Conservation (phyloP, 2,888 invertebrate species). For the Platycheirus rosarum region DNA sequence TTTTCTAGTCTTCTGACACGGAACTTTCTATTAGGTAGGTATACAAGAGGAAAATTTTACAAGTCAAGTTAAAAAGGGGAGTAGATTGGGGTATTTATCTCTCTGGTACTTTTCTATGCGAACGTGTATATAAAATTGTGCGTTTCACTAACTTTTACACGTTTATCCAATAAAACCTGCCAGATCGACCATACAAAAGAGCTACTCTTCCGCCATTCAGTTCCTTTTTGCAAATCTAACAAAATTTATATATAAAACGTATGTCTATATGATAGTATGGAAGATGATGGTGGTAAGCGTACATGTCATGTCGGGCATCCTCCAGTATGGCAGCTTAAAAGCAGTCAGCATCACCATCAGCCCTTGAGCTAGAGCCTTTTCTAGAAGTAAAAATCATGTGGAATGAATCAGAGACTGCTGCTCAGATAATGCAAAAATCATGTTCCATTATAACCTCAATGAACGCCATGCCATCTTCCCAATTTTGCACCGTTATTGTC, state of each 20-base stretch:
- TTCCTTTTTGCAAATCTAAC: constrained; percentile 47
- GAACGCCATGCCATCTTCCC: constrained; percentile 67
- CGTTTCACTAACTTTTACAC: constrained; percentile 72
- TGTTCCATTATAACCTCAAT: constrained; percentile 73
- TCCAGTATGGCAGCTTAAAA: constrained; percentile 46
- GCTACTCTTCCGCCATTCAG: constrained; percentile 14
- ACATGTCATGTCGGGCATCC: constrained; percentile 66
- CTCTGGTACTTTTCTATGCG: not conserved
- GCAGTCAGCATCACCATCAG: constrained; percentile 18
- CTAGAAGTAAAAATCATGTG: constrained; percentile 54
- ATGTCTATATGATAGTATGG: constrained; percentile 48
- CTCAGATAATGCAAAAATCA: constrained; percentile 73
- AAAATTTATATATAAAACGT: constrained; percentile 35
- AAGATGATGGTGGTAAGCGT: constrained; percentile 19
- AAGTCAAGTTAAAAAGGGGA: constrained; percentile 30
- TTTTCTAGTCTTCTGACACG: not conserved
- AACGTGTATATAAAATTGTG: constrained; percentile 54
- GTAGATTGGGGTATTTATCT: constrained; percentile 53
- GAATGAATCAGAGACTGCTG: constrained; percentile 61
- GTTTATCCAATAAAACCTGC: constrained; percentile 74
- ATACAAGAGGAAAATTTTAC: constrained; percentile 51
- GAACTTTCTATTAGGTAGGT: constrained; percentile 53
- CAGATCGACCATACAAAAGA: constrained; percentile 62
- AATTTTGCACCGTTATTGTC: constrained; percentile 71
- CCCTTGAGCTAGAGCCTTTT: constrained; percentile 41